A percentile compares a stretch with the other conserved stretches of the same genome.
These are phyloP conservation scores for Ectemnius continuus DNA, from an alignment of 2,888 invertebrate genomes.

Conservation along the genomic window DNA sequence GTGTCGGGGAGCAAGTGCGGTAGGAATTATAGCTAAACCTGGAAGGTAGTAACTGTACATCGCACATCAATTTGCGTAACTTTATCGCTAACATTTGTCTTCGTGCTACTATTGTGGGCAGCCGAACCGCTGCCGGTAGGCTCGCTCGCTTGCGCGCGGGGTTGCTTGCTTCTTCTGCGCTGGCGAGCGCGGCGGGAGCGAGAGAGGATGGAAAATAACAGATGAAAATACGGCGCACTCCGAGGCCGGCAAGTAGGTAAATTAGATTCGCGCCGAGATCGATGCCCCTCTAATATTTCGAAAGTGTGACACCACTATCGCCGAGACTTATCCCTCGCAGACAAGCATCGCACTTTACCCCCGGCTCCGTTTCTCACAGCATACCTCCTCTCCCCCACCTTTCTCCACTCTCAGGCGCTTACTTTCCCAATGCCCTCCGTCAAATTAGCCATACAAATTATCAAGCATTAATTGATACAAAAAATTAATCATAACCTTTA, in stretches of 20 bases:
- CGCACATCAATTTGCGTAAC: conserved; percentile 62
- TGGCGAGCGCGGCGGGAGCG: no score
- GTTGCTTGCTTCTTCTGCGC: neutral
- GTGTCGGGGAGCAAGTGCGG: conserved; percentile 31
- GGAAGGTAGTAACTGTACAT: conserved; percentile 55
- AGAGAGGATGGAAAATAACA: conserved; percentile 48
- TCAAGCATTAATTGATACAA: no score
- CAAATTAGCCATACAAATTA: no score
- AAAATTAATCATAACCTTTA: no score
- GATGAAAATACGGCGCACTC: conserved; percentile 47
- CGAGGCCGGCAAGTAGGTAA: conserved; percentile 48
- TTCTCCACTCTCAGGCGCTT: neutral
- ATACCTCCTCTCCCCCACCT: neutral
- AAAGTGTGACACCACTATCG: neutral
- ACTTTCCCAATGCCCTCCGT: no score
- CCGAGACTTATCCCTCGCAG: conserved; percentile 1
- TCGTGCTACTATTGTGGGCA: conserved; percentile 58
- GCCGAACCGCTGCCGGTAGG: conserved; percentile 53
- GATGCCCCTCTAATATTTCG: conserved; percentile 42
- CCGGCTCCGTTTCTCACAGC: neutral
- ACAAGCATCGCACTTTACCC: neutral
- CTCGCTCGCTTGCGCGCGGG: no score
- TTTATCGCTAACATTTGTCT: conserved; percentile 65
- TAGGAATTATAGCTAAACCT: conserved; percentile 55
- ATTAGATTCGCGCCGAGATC: conserved; percentile 47